Evolutionary conservation across 2,113 vertebrate genomes (phyloP), one percentile per base, ranked within the genome.

Genomic region (Aphyosemion australe): DNA sequence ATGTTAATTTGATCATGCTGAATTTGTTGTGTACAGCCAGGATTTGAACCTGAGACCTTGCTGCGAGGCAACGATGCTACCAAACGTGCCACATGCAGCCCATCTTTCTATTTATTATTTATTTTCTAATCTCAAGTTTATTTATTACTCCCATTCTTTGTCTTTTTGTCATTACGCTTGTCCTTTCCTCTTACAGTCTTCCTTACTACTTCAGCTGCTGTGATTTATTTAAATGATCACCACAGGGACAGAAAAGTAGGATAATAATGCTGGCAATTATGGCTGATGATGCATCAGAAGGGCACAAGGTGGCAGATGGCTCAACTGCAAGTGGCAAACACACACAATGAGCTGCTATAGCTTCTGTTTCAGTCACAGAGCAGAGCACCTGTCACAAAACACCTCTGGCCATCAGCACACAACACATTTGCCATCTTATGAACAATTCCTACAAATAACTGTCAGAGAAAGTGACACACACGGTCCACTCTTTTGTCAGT

Each of bases 321-420:
- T 71, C 26, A 18, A 51, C 65, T 67, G 70, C 59, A 53, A 73
- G 74, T 71, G 66, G 9, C 57, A 42, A 2, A 26, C 69, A 60
- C 51, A 58, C 80, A 69, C 71, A 76, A 84, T 69, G 68, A 73
- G 74, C 69, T 20, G 65, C 61, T 79, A 72, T 68, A 63, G 79
- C 61, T 54, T 37, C 69, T 52, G 62, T 74, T 75, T 75, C 69
- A 72, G 71, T 74, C 72, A 76, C 65, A 54, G 65, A 57, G 74
- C 68, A 74, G 79, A 83, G 84, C 79, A 85, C 73, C 84, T 88
- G 86, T 82, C 83, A 80, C 61, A 81, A 59, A 76, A 66, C 67
- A 80, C 76, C 82, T 83, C 61, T 48, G 74, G 73, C 69, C 32
- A 12, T 59, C 66, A 63, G 61, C 37, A 65, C 69, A 56, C 72